phyloP scores from a whole-genome alignment of 1,140 invertebrate genomes.

The Ceratina japonica region DNA sequence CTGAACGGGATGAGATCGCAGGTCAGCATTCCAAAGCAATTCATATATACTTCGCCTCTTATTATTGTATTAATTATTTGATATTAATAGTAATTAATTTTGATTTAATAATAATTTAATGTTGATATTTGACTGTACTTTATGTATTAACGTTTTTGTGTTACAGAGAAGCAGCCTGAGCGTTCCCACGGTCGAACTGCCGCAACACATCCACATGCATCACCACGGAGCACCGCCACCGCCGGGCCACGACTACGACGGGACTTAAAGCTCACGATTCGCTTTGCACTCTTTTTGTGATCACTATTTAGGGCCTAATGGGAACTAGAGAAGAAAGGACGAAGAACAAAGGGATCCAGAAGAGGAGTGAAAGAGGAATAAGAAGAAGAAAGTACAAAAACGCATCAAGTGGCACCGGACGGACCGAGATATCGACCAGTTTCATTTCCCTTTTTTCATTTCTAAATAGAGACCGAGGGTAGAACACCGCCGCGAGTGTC shows the following conservation, averaged over 20 bases:
- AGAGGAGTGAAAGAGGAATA: slow-evolving; percentile 24
- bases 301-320: not conserved
- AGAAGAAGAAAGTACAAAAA: slow-evolving; percentile 46
- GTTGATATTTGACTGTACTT: too few relatives aligned
- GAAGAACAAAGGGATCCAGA: not conserved
- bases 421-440: slow-evolving; percentile 4
- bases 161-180: slow-evolving; percentile 76
- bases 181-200: slow-evolving; percentile 74
- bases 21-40: slow-evolving; percentile 54
- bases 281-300: not conserved
- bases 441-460: slow-evolving; percentile 8
- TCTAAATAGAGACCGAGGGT: slow-evolving; percentile 17
- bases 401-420: slow-evolving; percentile 36
- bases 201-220: slow-evolving; percentile 77
- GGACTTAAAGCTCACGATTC: slow-evolving; percentile 43
- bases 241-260: slow-evolving; percentile 72
- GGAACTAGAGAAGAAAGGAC: not conserved
- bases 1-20: slow-evolving; percentile 77
- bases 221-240: slow-evolving; percentile 71
- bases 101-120: not conserved
- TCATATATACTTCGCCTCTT: too few relatives aligned
- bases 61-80: too few relatives aligned
- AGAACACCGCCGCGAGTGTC: slow-evolving; percentile 34
- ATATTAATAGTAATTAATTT: not conserved
- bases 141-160: too few relatives aligned